A percentile compares a stretch with the other conserved stretches of the same genome.
These are phyloP conservation scores for Chironex yamaguchii DNA, from an alignment of 30 jellyfish, hydroid and myxozoan genomes.

Conservation along the genomic window DNA sequence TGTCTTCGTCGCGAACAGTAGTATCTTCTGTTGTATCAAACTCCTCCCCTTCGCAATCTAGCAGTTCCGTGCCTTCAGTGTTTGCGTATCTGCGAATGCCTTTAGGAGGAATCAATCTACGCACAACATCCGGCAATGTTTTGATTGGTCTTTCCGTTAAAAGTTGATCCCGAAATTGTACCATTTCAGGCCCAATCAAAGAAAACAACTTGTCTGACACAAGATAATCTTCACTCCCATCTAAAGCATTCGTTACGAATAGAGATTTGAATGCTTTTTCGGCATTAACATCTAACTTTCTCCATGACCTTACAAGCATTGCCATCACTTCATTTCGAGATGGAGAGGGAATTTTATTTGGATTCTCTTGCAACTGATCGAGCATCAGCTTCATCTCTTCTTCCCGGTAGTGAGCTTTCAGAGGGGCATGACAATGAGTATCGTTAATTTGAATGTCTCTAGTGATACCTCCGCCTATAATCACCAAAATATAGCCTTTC, in stretches of 20 bases:
- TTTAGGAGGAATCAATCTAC: slow-evolving; percentile 30
- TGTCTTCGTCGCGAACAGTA: too few relatives aligned
- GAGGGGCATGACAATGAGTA: slow-evolving; percentile 38
- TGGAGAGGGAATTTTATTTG: slow-evolving; percentile 66
- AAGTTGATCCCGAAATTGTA: slow-evolving; percentile 35
- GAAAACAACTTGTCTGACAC: slow-evolving; percentile 50
- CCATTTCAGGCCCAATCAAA: slow-evolving; percentile 43
- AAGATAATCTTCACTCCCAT: slow-evolving; percentile 27
- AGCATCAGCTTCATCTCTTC: slow-evolving; percentile 67
- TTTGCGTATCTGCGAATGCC: too few relatives aligned
- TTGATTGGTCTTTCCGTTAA: background rate
- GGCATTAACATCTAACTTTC: slow-evolving; percentile 8
- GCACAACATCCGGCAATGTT: slow-evolving; percentile 17
- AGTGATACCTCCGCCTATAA: slow-evolving; percentile 83
- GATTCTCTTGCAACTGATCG: background rate
- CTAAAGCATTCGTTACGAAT: slow-evolving; percentile 25
- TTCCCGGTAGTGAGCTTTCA: slow-evolving; percentile 45
- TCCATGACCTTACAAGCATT: slow-evolving; percentile 17
- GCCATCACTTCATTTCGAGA: slow-evolving; percentile 64
- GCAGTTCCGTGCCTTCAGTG: too few relatives aligned
- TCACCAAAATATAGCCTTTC: slow-evolving; percentile 71
- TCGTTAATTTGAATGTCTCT: slow-evolving; percentile 66
- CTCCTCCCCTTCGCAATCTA: too few relatives aligned
- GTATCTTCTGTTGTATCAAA: too few relatives aligned
- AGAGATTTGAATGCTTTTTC: slow-evolving; percentile 26